Evolutionary conservation across 2,797 vertebrate species (phyloP).

Genomic region (Danionella dracula): DNA sequence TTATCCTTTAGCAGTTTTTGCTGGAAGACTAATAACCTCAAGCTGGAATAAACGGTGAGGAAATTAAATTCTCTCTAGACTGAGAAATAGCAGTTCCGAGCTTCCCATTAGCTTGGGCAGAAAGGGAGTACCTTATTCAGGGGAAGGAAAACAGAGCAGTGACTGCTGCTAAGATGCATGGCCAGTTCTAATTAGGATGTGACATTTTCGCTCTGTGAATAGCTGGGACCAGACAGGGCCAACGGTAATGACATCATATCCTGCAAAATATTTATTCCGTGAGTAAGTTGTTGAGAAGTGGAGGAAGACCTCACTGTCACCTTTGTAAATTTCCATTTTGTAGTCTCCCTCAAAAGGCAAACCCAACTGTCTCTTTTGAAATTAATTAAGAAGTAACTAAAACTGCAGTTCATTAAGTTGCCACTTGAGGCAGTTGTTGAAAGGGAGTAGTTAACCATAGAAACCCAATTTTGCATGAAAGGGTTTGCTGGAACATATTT

Average conservation of each 20-base stretch:
- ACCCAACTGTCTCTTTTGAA: no score
- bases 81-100: not conserved
- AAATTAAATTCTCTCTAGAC: slow-evolving; percentile 2
- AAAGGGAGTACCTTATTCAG: slow-evolving; percentile 3
- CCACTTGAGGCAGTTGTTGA: no score
- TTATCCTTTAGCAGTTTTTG: slow-evolving; percentile 36
- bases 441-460: no score
- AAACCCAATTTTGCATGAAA: no score
- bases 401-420: no score
- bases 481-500: no score
- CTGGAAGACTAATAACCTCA: slow-evolving; percentile 18
- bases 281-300: slow-evolving; percentile 43
- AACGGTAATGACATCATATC: slow-evolving; percentile 67
- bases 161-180: slow-evolving; percentile 23
- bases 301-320: slow-evolving; percentile 29
- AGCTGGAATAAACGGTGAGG: not conserved
- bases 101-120: slow-evolving; percentile 3
- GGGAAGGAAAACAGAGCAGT: slow-evolving; percentile 24
- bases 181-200: slow-evolving; percentile 32
- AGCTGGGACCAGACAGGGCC: slow-evolving; percentile 50
- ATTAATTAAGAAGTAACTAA: no score
- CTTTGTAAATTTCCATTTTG: no score
- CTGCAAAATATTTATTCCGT: slow-evolving; percentile 58
- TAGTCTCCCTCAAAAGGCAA: no score
- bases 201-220: slow-evolving; percentile 47